Conservation (phyloP, 2,113 vertebrate species). For the Nothoprocta pentlandii region DNA sequence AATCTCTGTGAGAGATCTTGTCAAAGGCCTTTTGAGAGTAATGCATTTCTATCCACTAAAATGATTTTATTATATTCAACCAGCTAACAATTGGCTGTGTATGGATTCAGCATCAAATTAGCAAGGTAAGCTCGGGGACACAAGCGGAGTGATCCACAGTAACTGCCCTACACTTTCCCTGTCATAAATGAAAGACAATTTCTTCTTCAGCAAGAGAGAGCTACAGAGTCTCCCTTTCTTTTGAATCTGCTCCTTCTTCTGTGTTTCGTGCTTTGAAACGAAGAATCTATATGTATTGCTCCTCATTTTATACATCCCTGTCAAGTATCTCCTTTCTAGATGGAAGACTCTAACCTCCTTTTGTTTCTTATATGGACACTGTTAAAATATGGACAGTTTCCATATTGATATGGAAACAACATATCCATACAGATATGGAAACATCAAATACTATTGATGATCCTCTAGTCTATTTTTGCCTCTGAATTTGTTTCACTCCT, state of each 20-base stretch:
- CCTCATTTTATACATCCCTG: neutral
- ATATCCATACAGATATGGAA: too few relatives aligned
- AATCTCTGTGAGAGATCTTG: neutral
- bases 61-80: neutral
- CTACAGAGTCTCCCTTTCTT: neutral
- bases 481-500: neutral
- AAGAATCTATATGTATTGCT: neutral
- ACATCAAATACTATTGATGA: neutral
- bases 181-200: neutral
- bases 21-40: neutral
- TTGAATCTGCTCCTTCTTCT: neutral
- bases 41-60: neutral
- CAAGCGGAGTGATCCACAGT: neutral
- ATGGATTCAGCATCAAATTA: neutral
- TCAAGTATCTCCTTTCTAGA: neutral
- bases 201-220: neutral
- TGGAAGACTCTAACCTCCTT: neutral
- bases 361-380: neutral
- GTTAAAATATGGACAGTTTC: neutral
- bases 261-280: neutral
- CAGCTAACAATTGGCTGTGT: neutral
- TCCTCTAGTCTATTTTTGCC: neutral
- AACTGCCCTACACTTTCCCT: accelerated
- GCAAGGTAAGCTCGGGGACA: neutral
- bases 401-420: too few relatives aligned